Percentiles rank a stretch among this genome's conserved stretches.
These are phyloP conservation scores for Amblyjoppa fuscipennis DNA, from an alignment of 2,888 invertebrate species.

Conservation along the genomic window DNA sequence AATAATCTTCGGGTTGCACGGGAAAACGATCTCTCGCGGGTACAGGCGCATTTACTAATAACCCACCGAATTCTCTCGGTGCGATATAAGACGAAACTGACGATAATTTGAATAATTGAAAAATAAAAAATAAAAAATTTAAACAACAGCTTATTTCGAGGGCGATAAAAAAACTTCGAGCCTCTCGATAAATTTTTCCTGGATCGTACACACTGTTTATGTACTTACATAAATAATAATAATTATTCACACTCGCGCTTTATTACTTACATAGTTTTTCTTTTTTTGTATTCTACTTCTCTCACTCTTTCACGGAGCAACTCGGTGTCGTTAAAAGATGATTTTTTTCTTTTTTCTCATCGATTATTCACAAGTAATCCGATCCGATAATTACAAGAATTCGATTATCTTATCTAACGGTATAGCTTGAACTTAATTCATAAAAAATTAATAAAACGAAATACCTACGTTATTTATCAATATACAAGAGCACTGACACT, in stretches of 20 bases:
- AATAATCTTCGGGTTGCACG: constrained; percentile 21
- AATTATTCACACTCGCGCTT: neutral
- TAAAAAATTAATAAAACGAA: neutral
- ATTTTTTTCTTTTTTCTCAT: neutral
- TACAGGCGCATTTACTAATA: neutral
- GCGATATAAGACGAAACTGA: neutral
- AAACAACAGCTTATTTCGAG: neutral
- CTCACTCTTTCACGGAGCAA: neutral
- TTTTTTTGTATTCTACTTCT: neutral
- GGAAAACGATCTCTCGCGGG: constrained; percentile 21
- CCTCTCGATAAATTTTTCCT: neutral
- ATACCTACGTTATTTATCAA: constrained; percentile 10
- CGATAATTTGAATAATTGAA: neutral
- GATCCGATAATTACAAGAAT: too few relatives aligned
- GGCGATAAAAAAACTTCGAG: neutral
- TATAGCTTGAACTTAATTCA: neutral
- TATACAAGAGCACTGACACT: constrained; percentile 39
- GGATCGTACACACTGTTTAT: neutral
- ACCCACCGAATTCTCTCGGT: neutral
- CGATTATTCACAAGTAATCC: neutral
- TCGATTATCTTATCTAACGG: neutral
- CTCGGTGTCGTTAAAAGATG: neutral
- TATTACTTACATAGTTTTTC: neutral
- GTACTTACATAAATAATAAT: neutral
- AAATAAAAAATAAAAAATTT: neutral